Percentiles rank a stretch among this genome's conserved stretches.
Evolutionary conservation across 2,888 invertebrate genomes (phyloP).

Genomic region (Cheilosia vernalis): DNA sequence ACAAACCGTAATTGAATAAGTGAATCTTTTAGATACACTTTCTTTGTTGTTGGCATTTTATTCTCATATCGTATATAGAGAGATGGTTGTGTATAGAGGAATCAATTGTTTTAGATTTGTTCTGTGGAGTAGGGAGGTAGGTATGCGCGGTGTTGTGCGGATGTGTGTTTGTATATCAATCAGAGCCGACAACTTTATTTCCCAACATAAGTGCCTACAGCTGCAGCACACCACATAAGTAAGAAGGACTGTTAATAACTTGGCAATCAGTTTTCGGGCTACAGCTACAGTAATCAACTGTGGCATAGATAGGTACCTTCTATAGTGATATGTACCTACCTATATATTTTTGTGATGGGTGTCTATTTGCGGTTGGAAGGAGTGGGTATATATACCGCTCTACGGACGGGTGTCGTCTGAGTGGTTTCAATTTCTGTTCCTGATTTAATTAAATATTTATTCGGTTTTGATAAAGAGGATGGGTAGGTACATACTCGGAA

Average conservation of each 20-base stretch:
- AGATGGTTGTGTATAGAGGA: slow-evolving; percentile 7
- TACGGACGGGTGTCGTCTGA: neutral
- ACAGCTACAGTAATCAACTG: neutral
- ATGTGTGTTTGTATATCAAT: slow-evolving; percentile 54
- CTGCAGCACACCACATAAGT: slow-evolving; percentile 12
- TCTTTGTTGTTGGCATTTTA: slow-evolving; percentile 40
- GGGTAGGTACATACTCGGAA: too few relatives aligned
- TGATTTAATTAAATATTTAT: slow-evolving; percentile 10
- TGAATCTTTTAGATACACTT: slow-evolving; percentile 71
- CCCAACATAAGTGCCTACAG: slow-evolving; percentile 60
- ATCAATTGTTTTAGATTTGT: slow-evolving; percentile 70
- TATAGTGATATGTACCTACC: too few relatives aligned
- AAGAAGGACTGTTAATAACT: slow-evolving; percentile 66
- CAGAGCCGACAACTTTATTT: slow-evolving; percentile 74
- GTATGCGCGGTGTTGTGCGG: neutral
- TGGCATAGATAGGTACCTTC: neutral
- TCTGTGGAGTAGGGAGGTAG: neutral
- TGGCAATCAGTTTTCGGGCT: slow-evolving; percentile 42
- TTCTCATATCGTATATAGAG: neutral
- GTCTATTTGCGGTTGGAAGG: neutral
- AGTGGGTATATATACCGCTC: neutral
- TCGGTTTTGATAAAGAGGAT: too few relatives aligned
- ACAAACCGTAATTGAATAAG: slow-evolving; percentile 75
- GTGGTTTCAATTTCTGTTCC: slow-evolving; percentile 10
- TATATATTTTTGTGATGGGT: too few relatives aligned